Base-by-base conservation (phyloP, 2,888 invertebrate species). In the Coelopa pilipes region DNA sequence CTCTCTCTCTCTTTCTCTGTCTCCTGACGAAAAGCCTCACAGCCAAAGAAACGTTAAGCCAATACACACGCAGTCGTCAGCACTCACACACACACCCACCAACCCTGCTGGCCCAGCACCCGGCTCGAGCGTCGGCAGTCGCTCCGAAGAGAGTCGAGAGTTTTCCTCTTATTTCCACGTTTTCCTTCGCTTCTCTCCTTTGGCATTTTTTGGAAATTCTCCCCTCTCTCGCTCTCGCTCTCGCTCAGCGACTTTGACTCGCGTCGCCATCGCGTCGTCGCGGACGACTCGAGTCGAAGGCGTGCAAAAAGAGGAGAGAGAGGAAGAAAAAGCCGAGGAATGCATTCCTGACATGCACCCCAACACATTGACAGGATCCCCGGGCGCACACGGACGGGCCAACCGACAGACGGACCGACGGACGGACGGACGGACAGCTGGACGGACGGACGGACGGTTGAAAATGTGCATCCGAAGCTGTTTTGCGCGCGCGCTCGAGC, bases 391-490 rank as follows among this genome's bases (percentile, higher is more conserved):
- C 50, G 15, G 12, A 49, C 50, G 49, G 4, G 21, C 50, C 4
- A n/a, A 63, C 45, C 5, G 2, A 9, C 55, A 60, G 13, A 24
- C 24, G 11, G 24, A 24, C 55, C 17, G 34, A 62, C 24, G 34
- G n/a, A n/a, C 13, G 34, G 5, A 21, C 15, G 34, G 15, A 62
- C 34, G 34, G 13, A 53, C 53, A 53, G 53, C 46, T 15, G 34
- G 45, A 10, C 4, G 34, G 34, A 34, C 34, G 34, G 34, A 47
- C 47, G 59, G 45, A 47, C 46, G 13, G 19, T 11, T 66, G 67
- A 50, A 24, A 69, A 69, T 59, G 57, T 70, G 67, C 67, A 55
- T 67, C 53, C 55, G 24, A n/a, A 53, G 55, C 53, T 55, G 53
- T 70, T 60, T 70, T 70, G 59, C 70, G 59, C 70, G 46, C 60